Base-by-base conservation (phyloP, 2,888 invertebrate genomes). In the Pristionchus arcanus region DNA sequence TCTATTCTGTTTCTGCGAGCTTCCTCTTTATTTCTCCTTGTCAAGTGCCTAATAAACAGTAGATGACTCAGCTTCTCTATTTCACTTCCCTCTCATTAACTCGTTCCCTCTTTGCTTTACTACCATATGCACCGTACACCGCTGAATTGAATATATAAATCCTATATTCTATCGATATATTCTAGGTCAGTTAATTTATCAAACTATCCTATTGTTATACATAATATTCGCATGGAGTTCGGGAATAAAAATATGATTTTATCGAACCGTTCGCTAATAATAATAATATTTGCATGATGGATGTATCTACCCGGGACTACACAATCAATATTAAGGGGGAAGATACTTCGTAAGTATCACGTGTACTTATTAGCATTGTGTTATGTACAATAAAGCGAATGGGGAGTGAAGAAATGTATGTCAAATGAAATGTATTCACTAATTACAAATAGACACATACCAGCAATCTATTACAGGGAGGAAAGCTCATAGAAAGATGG, bases 141-240 rank as follows among this genome's bases (percentile, higher is more conserved):
- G 55, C 31, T 84, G 84, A 84, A 55, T 84, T 84, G 21, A 84
- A 21, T 55, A 71, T 71, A 74, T 34, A 28, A n/a, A 9, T n/a
- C 4, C 71, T 28, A 71, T 77, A 37, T 74, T 34, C 21, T 37
- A 74, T 74, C 28, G 37, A 34, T 81, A 53, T 53, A 4, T 63
- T 63, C 25, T 81, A 81, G n/a, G 49, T 81, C 49, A 53, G n/a
- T 81, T 81, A 81, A 81, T 59, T 85, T 85, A 85, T 85, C 84
- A 21, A 59, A n/a, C 59, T 31, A 85, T 49, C 34, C 59, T 3
- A 81, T 85, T 85, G 84, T 85, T 85, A 85, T 85, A 85, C 84
- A 85, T 85, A 85, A 85, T 85, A 85, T 85, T 85, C 34, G 84
- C 84, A 85, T 63, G 59, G 37, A 59, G 37, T 63, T 55, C 84